A percentile compares a stretch with the other conserved stretches of the same genome.
These are phyloP conservation scores for Neoniphon sammara DNA, from an alignment of 2,797 vertebrate species.

Conservation along the genomic window DNA sequence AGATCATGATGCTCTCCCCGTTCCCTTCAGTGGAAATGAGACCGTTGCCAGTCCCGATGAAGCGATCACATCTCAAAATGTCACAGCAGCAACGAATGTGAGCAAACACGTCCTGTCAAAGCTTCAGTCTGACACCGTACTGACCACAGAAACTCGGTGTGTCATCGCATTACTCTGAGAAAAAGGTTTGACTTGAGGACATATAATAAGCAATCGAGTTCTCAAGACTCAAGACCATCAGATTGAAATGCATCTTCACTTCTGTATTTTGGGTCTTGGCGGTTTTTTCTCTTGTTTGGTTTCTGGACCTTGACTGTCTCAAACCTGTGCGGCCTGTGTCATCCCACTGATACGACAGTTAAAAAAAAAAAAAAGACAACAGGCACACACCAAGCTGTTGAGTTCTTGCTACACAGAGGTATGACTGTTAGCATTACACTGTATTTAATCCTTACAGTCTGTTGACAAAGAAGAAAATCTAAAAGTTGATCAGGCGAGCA, in stretches of 20 bases:
- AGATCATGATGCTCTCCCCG: conserved; percentile 8
- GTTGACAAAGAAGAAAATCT: conserved; percentile 6
- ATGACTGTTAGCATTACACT: not conserved
- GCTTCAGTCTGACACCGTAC: not conserved
- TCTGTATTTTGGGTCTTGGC: conserved; percentile 25
- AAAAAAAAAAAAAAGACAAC: not conserved
- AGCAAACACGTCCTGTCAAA: not conserved
- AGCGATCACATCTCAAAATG: not conserved
- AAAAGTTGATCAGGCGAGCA: conserved; percentile 17
- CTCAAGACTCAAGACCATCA: conserved; percentile 21
- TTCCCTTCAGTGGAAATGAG: conserved; percentile 8
- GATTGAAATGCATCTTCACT: conserved; percentile 37
- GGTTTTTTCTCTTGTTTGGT: conserved; percentile 27
- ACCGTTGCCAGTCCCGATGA: not conserved
- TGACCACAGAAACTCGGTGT: not conserved
- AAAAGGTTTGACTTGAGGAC: not conserved
- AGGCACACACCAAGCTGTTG: not conserved
- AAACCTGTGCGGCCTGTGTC: conserved; percentile 7
- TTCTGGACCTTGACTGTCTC: conserved; percentile 27
- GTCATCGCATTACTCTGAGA: not conserved
- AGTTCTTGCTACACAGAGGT: not conserved
- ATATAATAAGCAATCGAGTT: not conserved
- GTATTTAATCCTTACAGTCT: conserved; percentile 5
- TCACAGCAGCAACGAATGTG: conserved; percentile 7
- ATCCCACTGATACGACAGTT: conserved; percentile 40